Evolutionary conservation across 2,888 invertebrate genomes (phyloP), one percentile per base, ranked within the genome.

Genomic region (Xanthorhoe spadicearia): DNA sequence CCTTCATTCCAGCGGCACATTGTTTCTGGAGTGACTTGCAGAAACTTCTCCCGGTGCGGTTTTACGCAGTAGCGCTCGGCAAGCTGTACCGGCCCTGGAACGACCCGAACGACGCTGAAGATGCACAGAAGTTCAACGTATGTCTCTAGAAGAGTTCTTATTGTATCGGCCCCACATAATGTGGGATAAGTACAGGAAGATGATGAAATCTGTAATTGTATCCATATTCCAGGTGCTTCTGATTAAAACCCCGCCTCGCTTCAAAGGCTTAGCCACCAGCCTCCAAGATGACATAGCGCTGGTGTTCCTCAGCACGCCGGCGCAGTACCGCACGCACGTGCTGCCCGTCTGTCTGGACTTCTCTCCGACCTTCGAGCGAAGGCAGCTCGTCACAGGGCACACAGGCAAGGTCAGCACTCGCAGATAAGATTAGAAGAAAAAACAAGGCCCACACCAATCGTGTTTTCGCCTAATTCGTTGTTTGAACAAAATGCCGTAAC

Each of bases 241-340:
- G 0, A 55, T 72, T 15, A 68, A 64, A 43, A 50, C 70, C 10
- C 69, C 72, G 6, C 46, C 61, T n/a, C 76, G 85, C 5, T 93
- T 91, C 77, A 86, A 85, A 65, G 93, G 93, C 70, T 77, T 83
- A 71, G 65, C 74, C 6, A 87, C 91, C 17, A 90, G 90, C 74
- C 93, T 88, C 66, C 92, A 89, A 38, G 94, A 94, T 0, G 94
- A 94, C 74, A 80, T 94, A 38, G 92, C 93, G 0, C 73, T 94
- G 43, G 66, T 94, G 49, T 75, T 92, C n/a, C 74, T 94, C 10
- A 77, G 84, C 18, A 76, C 76, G 19, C 74, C 86, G 0, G 87
- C 87, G 10, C 65, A 76, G 6, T 82, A 93, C 17, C 83, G 85
- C 18, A 72, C 81, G 7, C 77, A 77, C 61, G 86, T 93, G 1